Evolutionary conservation across 2,797 vertebrate genomes (phyloP).

Genomic region (Acropternis orthonyx): DNA sequence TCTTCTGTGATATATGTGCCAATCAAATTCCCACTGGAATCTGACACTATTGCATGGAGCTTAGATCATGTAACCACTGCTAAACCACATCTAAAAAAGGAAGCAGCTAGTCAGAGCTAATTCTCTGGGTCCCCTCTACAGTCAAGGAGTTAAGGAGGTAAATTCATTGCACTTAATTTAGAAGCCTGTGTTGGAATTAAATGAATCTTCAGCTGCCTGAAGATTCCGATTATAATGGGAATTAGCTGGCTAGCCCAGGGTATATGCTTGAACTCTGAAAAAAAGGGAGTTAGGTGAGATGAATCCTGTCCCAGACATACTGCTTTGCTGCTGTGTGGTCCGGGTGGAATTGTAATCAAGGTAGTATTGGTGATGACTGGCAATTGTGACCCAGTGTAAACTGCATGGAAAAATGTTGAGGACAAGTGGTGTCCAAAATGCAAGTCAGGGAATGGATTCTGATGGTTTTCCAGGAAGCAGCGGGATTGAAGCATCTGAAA

Average conservation of each 20-base stretch:
- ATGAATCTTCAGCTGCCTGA: neutral
- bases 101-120: neutral
- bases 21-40: constrained; percentile 13
- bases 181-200: neutral
- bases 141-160: neutral
- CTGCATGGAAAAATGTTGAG: neutral
- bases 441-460: neutral
- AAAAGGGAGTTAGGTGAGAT: neutral
- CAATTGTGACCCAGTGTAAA: neutral
- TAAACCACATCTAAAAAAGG: neutral
- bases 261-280: neutral
- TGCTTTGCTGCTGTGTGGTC: neutral
- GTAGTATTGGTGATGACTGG: neutral
- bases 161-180: constrained; percentile 11
- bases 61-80: neutral
- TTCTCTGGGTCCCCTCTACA: neutral
- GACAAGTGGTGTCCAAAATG: neutral
- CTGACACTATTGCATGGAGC: neutral
- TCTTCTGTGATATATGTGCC: neutral
- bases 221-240: neutral
- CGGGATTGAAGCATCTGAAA: neutral
- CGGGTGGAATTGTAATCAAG: neutral
- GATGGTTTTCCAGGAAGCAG: neutral
- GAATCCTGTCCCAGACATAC: neutral
- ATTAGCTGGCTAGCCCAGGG: neutral